Conservation (phyloP, 2,797 vertebrate species). For the Parambassis ranga region DNA sequence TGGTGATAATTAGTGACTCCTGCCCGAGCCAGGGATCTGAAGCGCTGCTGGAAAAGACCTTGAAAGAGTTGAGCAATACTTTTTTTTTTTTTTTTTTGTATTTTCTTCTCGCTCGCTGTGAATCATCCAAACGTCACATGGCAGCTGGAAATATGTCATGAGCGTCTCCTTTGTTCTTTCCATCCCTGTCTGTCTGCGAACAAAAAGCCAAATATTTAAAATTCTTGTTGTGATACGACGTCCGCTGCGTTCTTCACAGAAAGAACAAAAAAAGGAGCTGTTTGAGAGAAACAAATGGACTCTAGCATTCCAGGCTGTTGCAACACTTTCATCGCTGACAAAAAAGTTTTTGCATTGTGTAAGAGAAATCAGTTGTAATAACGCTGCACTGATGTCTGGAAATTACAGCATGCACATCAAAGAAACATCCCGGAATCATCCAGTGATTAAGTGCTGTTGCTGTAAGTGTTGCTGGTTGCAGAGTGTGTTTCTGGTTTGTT, state of each 20-base stretch:
- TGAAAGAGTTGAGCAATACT: conserved; percentile 59
- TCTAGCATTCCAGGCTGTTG: conserved; percentile 5
- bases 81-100: conserved; percentile 55
- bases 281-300: not conserved
- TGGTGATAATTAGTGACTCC: conserved; percentile 64
- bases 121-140: conserved; percentile 66
- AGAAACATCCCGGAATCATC: accelerated
- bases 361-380: no score
- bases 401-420: conserved; percentile 5
- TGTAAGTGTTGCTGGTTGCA: not conserved
- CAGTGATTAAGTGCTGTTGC: not conserved
- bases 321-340: conserved; percentile 12
- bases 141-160: conserved; percentile 52
- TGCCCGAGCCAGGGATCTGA: conserved; percentile 50
- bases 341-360: conserved; percentile 7
- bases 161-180: conserved; percentile 46
- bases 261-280: not conserved
- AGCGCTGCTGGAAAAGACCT: conserved; percentile 60
- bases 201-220: conserved; percentile 47
- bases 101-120: conserved; percentile 45
- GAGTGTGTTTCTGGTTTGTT: no score
- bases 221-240: conserved; percentile 57
- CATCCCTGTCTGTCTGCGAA: conserved; percentile 13
- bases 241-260: not conserved
- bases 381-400: not conserved